Base-by-base conservation (phyloP, 2,797 vertebrate genomes). In the Aldrovandia affinis region DNA sequence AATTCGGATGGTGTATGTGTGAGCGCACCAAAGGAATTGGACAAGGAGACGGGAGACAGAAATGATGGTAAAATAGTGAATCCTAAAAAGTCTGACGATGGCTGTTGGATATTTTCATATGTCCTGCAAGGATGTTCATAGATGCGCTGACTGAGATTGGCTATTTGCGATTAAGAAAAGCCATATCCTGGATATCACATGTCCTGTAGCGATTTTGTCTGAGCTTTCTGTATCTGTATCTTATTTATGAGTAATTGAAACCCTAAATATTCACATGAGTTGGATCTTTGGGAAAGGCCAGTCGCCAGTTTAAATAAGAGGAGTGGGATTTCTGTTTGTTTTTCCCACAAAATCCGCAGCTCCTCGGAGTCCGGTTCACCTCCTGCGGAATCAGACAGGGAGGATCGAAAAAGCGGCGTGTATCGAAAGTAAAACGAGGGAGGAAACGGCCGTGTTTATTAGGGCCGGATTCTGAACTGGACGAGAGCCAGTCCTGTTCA, bases 361-460 rank as follows among this genome's bases (percentile, higher is more conserved):
- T 84, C 86, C 88, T 87, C 83, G 25, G 77, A 88, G 81, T 84
- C 57, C 61, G 81, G 55, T 73, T 82, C 86, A 85, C 61, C 12
- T 86, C 87, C 85, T 22, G 70, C 68, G 83, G 85, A 88, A 89
- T 88, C 85, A 81, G 82, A 90, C 86, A 84, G 68, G 84, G 89
- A 83, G 82, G 54, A 83, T 25, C 68, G 61, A 73, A 84, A 89
- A 42, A 77, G 68, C 20, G 68, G 33, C 20, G 39, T 73, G 68
- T 77, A 77, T 77, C 47, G 73, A 47, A 47, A 77, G 47, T 47
- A 20, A 77, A 77, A 77, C 73, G 10, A 44, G 20, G 42, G 73
- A 77, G 73, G 73, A 77, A 77, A 77, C 47, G 42, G 42, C 73
- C 9, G 39, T 77, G 73, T 77, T 77, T 77, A 77, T n/a, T n/a